Evolutionary conservation across 2,113 vertebrate species (phyloP), one percentile per base, ranked within the genome.

Genomic region (Candoia aspera): DNA sequence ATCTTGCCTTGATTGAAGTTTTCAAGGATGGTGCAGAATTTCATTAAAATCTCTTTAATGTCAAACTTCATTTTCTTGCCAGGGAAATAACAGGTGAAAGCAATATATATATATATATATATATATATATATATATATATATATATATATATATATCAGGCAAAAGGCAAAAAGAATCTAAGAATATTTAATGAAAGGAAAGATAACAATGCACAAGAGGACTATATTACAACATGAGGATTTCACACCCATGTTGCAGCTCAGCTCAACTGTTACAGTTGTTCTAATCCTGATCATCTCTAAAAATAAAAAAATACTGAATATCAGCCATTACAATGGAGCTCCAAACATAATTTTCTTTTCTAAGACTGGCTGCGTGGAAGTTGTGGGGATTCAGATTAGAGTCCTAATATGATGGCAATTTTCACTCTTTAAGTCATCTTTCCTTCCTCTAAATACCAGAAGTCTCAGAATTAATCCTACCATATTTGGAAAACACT

Each of bases 131-230:
- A 3, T 49, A 49, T 49, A 3, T 49, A 49, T 49, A 49, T 49
- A 49, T 5, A 49, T 5, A 49, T 5, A 49, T 5, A 49, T 5
- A 49, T 49, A 93, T 94, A 95, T 90, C 89, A 96, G 87, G 91
- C 92, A 97, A 94, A 91, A 97, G 29, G 96, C 95, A 95, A 96
- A 49, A 54, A 85, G 64, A 97, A 95, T 92, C 93, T 91, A 96
- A 42, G 84, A n/a, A 91, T 92, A 86, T 93, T 96, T 88, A 93
- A 60, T 87, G 73, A 84, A 94, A 88, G 92, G 46, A 95, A 94
- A 94, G 13, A 94, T 86, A 49, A 92, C 92, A 93, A 94, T 73
- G 90, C 95, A 86, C 84, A 91, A 96, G 94, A 97, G 95, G 94
- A 95, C 94, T 94, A 84, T 85, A 91, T 1, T 42, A 23, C 68